Evolutionary conservation across 2,113 vertebrate genomes (phyloP).

Genomic region (Lycocorax pyrrhopterus): DNA sequence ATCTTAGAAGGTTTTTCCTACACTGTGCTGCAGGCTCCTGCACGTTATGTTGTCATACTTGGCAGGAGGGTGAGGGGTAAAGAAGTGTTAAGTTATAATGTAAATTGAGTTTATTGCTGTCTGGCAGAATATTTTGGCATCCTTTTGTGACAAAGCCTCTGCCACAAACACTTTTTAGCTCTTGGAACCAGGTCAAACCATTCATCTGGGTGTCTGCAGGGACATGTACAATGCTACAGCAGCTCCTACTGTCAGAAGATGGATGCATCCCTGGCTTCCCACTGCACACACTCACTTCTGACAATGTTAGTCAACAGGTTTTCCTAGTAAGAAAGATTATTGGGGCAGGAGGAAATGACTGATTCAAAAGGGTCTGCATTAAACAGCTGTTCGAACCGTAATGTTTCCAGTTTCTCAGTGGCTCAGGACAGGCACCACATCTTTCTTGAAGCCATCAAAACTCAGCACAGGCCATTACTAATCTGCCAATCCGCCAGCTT

Average conservation of each 20-base stretch:
- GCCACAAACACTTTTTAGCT: conserved; percentile 58
- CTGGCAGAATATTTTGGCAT: conserved; percentile 68
- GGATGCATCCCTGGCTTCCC: background rate
- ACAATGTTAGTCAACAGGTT: background rate
- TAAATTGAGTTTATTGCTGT: conserved; percentile 70
- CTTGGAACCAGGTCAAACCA: conserved; percentile 62
- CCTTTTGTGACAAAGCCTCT: conserved; percentile 55
- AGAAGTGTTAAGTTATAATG: conserved; percentile 69
- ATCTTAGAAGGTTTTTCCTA: background rate
- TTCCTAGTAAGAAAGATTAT: background rate
- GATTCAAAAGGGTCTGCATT: background rate
- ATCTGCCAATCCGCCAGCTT: background rate
- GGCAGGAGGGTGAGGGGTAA: conserved; percentile 55
- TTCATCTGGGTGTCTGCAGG: conserved; percentile 55
- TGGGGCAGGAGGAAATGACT: background rate
- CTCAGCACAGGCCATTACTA: background rate
- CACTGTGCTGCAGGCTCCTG: background rate
- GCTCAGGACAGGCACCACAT: background rate
- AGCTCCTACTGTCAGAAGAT: conserved; percentile 49
- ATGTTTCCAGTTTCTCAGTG: background rate
- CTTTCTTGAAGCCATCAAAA: background rate
- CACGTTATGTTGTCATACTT: conserved; percentile 59
- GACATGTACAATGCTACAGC: conserved; percentile 46
- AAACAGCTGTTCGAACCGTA: background rate
- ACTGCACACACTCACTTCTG: background rate